Evolutionary conservation across 2,797 vertebrate genomes (phyloP), one percentile per base, ranked within the genome.

Genomic region (Rhincodon typus): DNA sequence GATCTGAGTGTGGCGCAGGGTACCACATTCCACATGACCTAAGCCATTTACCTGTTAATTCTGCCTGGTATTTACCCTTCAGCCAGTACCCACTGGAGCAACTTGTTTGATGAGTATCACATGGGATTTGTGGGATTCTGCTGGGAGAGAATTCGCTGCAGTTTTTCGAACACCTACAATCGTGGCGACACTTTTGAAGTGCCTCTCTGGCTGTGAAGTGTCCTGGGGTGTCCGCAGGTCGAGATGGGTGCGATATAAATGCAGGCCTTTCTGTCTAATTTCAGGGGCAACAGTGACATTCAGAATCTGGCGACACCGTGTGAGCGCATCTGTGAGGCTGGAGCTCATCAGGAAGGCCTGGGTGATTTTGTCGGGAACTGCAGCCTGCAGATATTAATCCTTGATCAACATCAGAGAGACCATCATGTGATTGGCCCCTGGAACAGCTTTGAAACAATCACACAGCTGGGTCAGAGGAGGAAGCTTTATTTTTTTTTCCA

Each of bases 401-500:
- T 42, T 93, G 90, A 93, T 69, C 90, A 93, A 69, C 90, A 42
- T 93, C 90, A 69, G 90, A 69, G 34, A 23, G n/a, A 25, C 34
- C 34, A 42, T 69, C 66, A 69, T 23, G 82, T 46, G 62, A 93
- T n/a, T 38, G 69, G 90, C 12, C 62, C 23, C 1, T 19, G 87
- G 30, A 90, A 66, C 87, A 30, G 87, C 87, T 66, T 62, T 90
- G 53, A 90, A 90, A 90, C 87, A 90, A 66, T 90, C 87, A 25
- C 15, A 42, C 90, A 93, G 90, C 90, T 93, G 90, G 62, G 62
- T 93, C 62, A 93, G 66, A n/a, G 90, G 90, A 69, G 66, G n/a
- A 93, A n/a, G 62, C 10, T 69, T 93, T 93, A 93, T 93, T 90
- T 93, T 91, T 91, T 93, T 93, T 62, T 93, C 69, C 90, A 23